phyloP scores from a whole-genome alignment of 2,113 vertebrate species.

The Hassar affinis region DNA sequence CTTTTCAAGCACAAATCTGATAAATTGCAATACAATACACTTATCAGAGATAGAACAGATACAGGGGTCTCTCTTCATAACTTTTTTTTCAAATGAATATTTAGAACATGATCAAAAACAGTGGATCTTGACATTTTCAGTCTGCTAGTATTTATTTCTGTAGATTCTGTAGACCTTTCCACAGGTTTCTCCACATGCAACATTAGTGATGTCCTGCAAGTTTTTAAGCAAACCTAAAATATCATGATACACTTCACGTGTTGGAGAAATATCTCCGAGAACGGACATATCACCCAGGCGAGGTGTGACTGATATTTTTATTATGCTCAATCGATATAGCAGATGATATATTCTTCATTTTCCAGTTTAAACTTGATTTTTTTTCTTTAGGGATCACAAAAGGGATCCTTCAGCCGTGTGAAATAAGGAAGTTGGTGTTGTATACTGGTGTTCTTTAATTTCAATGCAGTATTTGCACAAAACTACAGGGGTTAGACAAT shows the following conservation, averaged over 20 bases:
- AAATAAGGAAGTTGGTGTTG: not conserved
- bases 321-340: not conserved
- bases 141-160: not conserved
- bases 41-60: not conserved
- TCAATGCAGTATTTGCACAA: not conserved
- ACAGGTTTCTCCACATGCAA: not conserved
- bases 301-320: not conserved
- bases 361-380: not conserved
- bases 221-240: not conserved
- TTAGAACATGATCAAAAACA: not conserved
- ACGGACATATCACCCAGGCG: not conserved
- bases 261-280: not conserved
- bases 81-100: not conserved
- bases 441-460: too few relatives aligned
- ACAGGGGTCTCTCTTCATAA: not conserved
- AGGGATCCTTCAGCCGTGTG: not conserved
- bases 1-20: not conserved
- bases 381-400: not conserved
- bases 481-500: too few relatives aligned
- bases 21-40: not conserved
- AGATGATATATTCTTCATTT: not conserved
- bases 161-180: not conserved
- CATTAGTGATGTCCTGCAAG: not conserved
- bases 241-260: fast-evolving
- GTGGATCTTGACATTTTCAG: not conserved